These are phyloP conservation scores for Oxyura jamaicensis DNA, from an alignment of 2,113 vertebrate species.

Conservation along the genomic window DNA sequence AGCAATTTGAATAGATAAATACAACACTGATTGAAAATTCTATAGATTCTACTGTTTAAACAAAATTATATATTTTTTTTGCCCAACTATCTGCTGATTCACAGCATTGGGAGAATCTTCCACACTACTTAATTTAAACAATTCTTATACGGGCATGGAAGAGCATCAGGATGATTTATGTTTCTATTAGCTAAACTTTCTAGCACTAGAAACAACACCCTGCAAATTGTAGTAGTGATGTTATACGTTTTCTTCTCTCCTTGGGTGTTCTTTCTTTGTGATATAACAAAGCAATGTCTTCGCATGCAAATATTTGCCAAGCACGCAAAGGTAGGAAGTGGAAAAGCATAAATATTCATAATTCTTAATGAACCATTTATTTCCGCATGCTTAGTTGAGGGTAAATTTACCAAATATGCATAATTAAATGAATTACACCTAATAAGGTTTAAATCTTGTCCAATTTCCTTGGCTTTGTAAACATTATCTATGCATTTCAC, in stretches of 20 bases:
- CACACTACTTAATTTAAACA: not conserved
- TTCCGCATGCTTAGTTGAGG: not conserved
- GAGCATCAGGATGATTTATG: not conserved
- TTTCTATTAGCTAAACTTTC: not conserved
- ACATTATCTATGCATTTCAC: not conserved
- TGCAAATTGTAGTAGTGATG: not conserved
- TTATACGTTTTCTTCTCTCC: not conserved
- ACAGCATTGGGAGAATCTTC: not conserved
- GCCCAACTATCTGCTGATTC: not conserved
- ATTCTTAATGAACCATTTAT: not conserved
- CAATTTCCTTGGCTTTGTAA: not conserved
- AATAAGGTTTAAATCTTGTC: not conserved
- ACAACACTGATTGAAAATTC: not conserved
- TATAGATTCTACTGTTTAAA: not conserved
- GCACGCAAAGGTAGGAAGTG: not conserved
- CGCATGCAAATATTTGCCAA: not conserved
- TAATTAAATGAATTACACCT: conserved; percentile 13
- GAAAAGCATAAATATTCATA: conserved; percentile 18
- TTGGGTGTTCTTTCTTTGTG: not conserved
- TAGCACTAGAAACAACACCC: not conserved
- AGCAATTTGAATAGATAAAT: not conserved
- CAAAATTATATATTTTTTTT: not conserved
- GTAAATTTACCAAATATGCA: not conserved
- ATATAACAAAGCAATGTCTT: not conserved
- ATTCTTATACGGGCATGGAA: rapidly evolving